phyloP scores from a whole-genome alignment of 2,888 invertebrate genomes.

The Lampropteryx suffumata region DNA sequence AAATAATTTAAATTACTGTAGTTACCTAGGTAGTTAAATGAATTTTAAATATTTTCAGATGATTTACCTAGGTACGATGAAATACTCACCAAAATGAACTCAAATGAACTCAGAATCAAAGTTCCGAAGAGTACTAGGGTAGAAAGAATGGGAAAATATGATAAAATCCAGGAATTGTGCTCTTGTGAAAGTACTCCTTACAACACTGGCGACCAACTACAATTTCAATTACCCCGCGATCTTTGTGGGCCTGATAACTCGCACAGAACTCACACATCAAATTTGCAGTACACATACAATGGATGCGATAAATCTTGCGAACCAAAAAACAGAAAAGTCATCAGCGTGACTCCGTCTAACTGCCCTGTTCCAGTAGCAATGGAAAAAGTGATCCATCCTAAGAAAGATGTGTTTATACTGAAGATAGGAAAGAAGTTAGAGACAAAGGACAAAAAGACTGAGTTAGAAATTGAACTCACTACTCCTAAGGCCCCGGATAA shows the following conservation, averaged over 20 bases:
- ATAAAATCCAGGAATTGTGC: slow-evolving; percentile 70
- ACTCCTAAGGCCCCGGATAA: slow-evolving; percentile 67
- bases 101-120: slow-evolving; percentile 71
- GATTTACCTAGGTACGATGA: slow-evolving; percentile 62
- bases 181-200: slow-evolving; percentile 63
- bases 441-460: slow-evolving; percentile 72
- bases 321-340: slow-evolving; percentile 53
- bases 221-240: slow-evolving; percentile 68
- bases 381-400: slow-evolving; percentile 61
- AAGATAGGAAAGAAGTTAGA: slow-evolving; percentile 77
- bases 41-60: slow-evolving; percentile 52
- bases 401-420: slow-evolving; percentile 73
- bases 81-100: slow-evolving; percentile 74
- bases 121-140: slow-evolving; percentile 69
- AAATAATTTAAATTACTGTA: too few species aligned
- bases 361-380: slow-evolving; percentile 69
- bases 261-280: slow-evolving; percentile 57
- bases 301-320: slow-evolving; percentile 51
- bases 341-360: slow-evolving; percentile 70
- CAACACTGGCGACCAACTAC: slow-evolving; percentile 72
- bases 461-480: slow-evolving; percentile 73
- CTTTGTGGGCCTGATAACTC: slow-evolving; percentile 47
- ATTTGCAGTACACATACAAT: slow-evolving; percentile 65
- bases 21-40: too few species aligned
- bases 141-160: slow-evolving; percentile 65